Conservation (phyloP, 2,888 invertebrate genomes). For the Pollenia labialis region DNA sequence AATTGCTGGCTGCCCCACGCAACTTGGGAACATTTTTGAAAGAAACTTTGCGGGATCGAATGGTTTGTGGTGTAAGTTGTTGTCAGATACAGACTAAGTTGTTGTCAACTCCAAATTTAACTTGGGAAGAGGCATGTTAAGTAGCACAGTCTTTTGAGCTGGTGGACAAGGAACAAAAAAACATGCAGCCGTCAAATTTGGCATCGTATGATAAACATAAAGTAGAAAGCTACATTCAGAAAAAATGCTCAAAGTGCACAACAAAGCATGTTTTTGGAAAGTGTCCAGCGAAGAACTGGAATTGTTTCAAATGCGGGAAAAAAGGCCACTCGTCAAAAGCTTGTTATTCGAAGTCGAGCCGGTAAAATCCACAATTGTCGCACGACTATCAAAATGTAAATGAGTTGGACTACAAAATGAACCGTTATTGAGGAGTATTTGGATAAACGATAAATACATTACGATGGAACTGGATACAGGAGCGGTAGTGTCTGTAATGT, state of each 20-base stretch:
- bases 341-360: not conserved
- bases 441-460: conserved; percentile 9
- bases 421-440: conserved; percentile 13
- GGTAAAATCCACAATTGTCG: too few relatives aligned
- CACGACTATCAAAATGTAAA: too few relatives aligned
- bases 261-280: too few relatives aligned
- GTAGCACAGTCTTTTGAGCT: conserved; percentile 21
- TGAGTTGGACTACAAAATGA: not conserved
- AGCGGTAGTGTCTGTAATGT: conserved; percentile 21
- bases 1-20: conserved; percentile 11
- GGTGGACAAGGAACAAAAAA: not conserved
- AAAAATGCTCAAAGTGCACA: too few relatives aligned
- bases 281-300: not conserved
- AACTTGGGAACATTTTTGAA: conserved; percentile 25
- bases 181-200: too few relatives aligned
- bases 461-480: conserved; percentile 38
- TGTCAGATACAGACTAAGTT: conserved; percentile 16
- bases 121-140: not conserved
- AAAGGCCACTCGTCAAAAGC: not conserved
- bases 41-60: conserved; percentile 36
- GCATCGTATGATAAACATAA: too few relatives aligned
- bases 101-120: conserved; percentile 29
- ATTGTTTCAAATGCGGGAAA: not conserved
- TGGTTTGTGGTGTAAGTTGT: conserved; percentile 18
- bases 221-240: too few relatives aligned